A percentile compares a stretch with the other conserved stretches of the same genome.
These are phyloP conservation scores for Campopleginae sp. DNA, from an alignment of 2,888 invertebrate species.

Conservation along the genomic window DNA sequence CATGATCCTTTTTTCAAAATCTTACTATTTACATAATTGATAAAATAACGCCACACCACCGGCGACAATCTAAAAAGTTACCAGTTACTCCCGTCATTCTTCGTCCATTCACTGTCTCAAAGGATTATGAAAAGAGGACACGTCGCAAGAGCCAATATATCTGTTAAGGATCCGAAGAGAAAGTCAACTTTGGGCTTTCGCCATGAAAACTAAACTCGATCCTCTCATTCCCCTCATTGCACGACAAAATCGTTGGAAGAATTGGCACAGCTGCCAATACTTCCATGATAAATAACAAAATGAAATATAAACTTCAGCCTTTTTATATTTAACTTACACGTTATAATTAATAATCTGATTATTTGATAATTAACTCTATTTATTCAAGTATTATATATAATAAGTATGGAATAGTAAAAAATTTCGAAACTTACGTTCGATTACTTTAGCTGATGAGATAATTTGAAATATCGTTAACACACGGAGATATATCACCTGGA, in stretches of 20 bases:
- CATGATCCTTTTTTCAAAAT: slow-evolving; percentile 75
- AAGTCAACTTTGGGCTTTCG: background rate
- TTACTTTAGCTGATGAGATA: background rate
- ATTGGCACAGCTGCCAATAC: background rate
- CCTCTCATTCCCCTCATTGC: background rate
- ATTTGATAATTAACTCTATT: too few species aligned
- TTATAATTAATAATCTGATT: background rate
- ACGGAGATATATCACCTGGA: background rate
- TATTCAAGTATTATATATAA: too few species aligned
- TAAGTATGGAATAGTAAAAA: background rate
- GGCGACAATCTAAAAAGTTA: slow-evolving; percentile 21
- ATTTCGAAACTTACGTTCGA: background rate
- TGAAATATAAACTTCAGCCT: background rate
- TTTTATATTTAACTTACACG: background rate
- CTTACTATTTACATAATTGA: slow-evolving; percentile 76
- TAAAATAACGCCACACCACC: slow-evolving; percentile 74
- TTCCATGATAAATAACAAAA: background rate
- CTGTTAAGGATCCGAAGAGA: background rate
- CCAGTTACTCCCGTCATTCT: background rate
- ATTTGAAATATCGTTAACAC: background rate
- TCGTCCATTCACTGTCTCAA: background rate
- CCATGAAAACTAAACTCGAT: background rate
- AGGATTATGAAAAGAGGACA: background rate
- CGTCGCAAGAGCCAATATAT: background rate
- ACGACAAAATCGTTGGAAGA: background rate